Evolutionary conservation across 2,113 vertebrate species (phyloP).

Genomic region (Chinchilla lanigera): DNA sequence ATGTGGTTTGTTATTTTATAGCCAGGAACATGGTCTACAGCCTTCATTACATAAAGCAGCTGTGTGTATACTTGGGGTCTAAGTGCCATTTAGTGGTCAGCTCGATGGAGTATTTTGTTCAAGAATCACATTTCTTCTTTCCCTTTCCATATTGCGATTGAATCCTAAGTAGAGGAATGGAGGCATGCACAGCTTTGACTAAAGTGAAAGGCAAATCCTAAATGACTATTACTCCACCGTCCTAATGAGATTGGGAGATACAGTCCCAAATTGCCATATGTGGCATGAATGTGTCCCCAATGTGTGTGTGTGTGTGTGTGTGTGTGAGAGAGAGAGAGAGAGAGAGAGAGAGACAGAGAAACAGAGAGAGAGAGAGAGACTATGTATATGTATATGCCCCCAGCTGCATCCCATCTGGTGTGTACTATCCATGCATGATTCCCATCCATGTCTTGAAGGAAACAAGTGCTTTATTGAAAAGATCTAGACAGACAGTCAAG

Average conservation of each 20-base stretch:
- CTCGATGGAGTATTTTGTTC: slow-evolving; percentile 77
- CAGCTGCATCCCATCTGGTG: neutral
- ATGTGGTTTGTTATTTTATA: slow-evolving; percentile 84
- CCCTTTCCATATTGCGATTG: slow-evolving; percentile 52
- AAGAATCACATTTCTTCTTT: slow-evolving; percentile 75
- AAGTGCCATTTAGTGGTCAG: slow-evolving; percentile 82
- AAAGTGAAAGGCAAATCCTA: slow-evolving; percentile 53
- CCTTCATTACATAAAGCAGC: slow-evolving; percentile 83
- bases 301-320: neutral
- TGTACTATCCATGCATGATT: neutral
- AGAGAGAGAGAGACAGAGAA: too few species aligned
- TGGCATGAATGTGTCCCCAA: neutral
- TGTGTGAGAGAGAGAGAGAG: too few species aligned
- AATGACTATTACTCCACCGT: neutral
- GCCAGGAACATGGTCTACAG: slow-evolving; percentile 78
- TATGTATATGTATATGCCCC: neutral
- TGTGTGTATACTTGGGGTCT: slow-evolving; percentile 81
- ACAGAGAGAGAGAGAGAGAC: too few species aligned
- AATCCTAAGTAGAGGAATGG: slow-evolving; percentile 38
- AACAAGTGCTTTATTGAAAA: neutral
- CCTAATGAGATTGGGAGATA: slow-evolving; percentile 19
- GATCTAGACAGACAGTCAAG: neutral
- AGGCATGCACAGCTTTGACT: neutral
- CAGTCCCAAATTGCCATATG: neutral
- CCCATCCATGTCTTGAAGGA: neutral